A percentile compares a stretch with the other conserved stretches of the same genome.
Conservation (phyloP, 2,113 vertebrate genomes). For the Gobius niger region DNA sequence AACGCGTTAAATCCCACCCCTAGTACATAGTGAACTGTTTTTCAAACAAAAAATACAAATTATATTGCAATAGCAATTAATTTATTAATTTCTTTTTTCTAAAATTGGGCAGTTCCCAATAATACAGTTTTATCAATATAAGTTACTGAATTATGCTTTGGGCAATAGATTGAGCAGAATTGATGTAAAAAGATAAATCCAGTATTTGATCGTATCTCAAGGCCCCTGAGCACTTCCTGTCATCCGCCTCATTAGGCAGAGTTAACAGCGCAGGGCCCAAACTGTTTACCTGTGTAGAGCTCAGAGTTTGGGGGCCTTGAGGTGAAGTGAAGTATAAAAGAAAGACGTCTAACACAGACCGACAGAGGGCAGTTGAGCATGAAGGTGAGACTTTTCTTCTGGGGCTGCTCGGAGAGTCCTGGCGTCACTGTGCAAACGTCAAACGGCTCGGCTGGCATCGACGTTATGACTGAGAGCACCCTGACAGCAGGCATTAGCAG, state of each 20-base stretch:
- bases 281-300: neutral
- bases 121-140: neutral
- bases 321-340: neutral
- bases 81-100: no score
- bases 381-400: slow-evolving; percentile 31
- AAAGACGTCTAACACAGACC: slow-evolving; percentile 13
- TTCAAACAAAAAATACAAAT: no score
- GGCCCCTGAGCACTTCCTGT: slow-evolving; percentile 32
- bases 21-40: no score
- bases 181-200: slow-evolving; percentile 20
- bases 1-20: no score
- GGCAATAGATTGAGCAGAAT: neutral
- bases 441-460: neutral
- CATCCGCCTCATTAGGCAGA: slow-evolving; percentile 63
- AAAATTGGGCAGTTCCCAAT: no score
- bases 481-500: slow-evolving; percentile 8
- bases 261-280: slow-evolving; percentile 24
- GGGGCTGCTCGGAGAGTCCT: slow-evolving; percentile 10
- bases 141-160: neutral
- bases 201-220: slow-evolving; percentile 15
- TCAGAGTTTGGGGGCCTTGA: slow-evolving; percentile 8
- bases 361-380: slow-evolving; percentile 22
- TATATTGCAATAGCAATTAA: no score
- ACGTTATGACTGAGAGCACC: slow-evolving; percentile 5
- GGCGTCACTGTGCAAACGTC: slow-evolving; percentile 21